A percentile compares a stretch with the other conserved stretches of the same genome.
Conservation (phyloP, 2,888 invertebrate species). For the Ennomos fuscantarius region DNA sequence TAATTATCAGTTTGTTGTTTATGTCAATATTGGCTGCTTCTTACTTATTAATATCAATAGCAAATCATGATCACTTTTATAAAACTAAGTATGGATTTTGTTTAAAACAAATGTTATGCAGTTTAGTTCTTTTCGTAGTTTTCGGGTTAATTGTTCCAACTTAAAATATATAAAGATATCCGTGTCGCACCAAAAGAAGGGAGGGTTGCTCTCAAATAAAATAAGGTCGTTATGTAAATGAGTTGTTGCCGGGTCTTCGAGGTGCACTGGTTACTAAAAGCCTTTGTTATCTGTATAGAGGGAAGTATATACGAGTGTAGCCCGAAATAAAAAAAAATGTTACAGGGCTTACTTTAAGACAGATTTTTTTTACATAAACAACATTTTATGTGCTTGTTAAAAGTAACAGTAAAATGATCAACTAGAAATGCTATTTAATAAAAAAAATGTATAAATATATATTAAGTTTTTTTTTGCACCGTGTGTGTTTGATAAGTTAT, state of each 20-base stretch:
- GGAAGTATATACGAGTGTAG: conserved; percentile 1
- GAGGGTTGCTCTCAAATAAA: conserved; percentile 65
- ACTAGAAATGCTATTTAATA: too few relatives aligned
- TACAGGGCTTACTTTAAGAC: too few relatives aligned
- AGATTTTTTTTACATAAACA: too few relatives aligned
- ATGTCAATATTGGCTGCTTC: conserved; percentile 14
- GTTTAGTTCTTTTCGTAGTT: too few relatives aligned
- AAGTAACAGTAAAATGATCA: too few relatives aligned
- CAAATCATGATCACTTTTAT: too few relatives aligned
- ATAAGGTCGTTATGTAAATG: conserved; percentile 79
- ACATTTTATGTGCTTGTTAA: too few relatives aligned
- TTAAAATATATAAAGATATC: conserved; percentile 60
- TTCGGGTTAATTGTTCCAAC: too few relatives aligned
- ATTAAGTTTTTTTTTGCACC: neutral
- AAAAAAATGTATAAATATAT: too few relatives aligned
- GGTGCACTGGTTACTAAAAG: conserved; percentile 66
- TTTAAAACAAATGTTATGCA: too few relatives aligned
- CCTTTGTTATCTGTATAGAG: conserved; percentile 58
- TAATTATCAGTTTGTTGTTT: conserved; percentile 21
- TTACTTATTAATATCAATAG: neutral
- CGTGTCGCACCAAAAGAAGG: conserved; percentile 60
- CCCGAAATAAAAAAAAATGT: too few relatives aligned
- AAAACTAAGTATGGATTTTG: neutral
- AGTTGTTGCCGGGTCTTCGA: conserved; percentile 56
- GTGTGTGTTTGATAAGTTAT: conserved; percentile 17